Evolutionary conservation across 2,888 invertebrate species (phyloP), one percentile per base, ranked within the genome.

Genomic region (Drosophila anomalata): DNA sequence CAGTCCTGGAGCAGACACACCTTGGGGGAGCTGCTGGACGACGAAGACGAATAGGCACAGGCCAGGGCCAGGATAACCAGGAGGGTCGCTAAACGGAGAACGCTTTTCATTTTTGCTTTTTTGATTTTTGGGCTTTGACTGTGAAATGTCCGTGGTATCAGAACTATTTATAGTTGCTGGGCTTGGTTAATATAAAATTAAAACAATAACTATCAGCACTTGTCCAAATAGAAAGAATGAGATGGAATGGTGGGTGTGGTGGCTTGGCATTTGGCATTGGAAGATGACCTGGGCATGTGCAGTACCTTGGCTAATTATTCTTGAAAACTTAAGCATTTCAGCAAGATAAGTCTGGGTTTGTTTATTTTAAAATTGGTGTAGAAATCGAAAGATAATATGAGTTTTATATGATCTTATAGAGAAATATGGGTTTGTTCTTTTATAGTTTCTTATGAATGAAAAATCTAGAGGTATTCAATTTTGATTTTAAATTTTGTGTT

Each of bases 1-100:
- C 82, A 82, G 36, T 73, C 63, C 22, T 4, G 4, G 0, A 84
- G 24, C 2, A 68, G 11, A 24, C 82, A 82, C 24, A 79, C 2
- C 26, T 51, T 69, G n/a, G 73, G 54, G 6, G 11, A 17, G 12
- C 26, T 42, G 44, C 52, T 46, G 17, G 31, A 42, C 11, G 9
- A 17, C 9, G 6, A n/a, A 39, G 50, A 22, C 39, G 29, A 1
- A 5, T 52, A 39, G 22, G 41, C 48, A 12, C 39, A 41, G 9
- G 52, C 41, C 29, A 56, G 3, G 1, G 22, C 12, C 36, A 73
- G 47, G 4, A 84, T 33, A 12, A 63, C 29, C 24, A 79, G 11
- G 4, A 84, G 44, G 7, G 67, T 41, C n/a, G 70, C 46, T 2
- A 81, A n/a, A 46, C n/a, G n/a, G 5, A 78, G 33, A 46, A 17